These are phyloP conservation scores for Agelas oroides DNA, from an alignment of 37 sponge, comb jelly and placozoan species.

Conservation along the genomic window DNA sequence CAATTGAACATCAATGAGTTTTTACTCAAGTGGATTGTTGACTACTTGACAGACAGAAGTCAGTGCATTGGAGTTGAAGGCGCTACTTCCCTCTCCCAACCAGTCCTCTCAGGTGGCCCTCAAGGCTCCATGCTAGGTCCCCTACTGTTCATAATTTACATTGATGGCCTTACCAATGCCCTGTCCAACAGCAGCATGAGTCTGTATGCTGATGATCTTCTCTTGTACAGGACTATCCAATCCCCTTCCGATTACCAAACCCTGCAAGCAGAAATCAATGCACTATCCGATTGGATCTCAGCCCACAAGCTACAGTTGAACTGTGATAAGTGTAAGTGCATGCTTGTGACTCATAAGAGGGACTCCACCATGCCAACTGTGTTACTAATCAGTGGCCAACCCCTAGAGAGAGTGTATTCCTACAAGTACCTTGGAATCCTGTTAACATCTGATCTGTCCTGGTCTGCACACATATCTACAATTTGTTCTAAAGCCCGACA, in stretches of 20 bases:
- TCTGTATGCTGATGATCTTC: conserved; percentile 35
- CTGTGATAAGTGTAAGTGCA: neutral
- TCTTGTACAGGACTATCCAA: neutral
- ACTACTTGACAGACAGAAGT: conserved; percentile 1
- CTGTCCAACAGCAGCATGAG: neutral
- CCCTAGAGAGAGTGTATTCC: conserved; percentile 1
- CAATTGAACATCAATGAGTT: neutral
- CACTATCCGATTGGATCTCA: neutral
- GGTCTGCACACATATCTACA: neutral
- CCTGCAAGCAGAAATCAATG: neutral
- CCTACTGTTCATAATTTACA: conserved; percentile 32
- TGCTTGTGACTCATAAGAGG: conserved; percentile 1
- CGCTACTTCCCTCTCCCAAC: neutral
- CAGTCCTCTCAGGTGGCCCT: conserved; percentile 29
- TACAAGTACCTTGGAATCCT: conserved; percentile 13
- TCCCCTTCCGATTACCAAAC: neutral
- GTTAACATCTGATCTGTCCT: neutral
- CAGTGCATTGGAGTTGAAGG: conserved; percentile 25
- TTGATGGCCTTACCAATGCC: conserved; percentile 2
- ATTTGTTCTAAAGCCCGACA: neutral
- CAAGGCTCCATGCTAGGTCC: conserved; percentile 39
- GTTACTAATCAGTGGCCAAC: neutral
- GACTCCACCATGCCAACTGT: neutral
- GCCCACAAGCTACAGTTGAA: neutral
- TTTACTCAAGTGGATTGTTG: neutral